Conservation (phyloP, 1,140 invertebrate species). For the Drosophila pseudoananassae region DNA sequence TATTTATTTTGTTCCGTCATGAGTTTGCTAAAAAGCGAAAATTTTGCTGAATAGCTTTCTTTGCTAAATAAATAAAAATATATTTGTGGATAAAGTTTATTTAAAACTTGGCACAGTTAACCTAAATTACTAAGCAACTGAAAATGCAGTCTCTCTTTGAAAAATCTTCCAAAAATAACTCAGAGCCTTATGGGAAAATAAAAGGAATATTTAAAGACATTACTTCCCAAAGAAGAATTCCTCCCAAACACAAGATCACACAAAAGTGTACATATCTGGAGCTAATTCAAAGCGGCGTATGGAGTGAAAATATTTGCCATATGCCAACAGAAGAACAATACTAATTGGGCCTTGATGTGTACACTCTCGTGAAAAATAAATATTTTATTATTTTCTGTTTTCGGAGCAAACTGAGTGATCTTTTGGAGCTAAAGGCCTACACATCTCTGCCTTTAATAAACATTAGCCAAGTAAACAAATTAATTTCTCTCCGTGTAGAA, state of each 20-base stretch:
- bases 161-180: slow-evolving; percentile 11
- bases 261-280: slow-evolving; percentile 5
- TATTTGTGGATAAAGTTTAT: neutral
- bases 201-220: slow-evolving; percentile 17
- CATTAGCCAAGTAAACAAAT: neutral
- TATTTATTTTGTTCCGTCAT: slow-evolving; percentile 25
- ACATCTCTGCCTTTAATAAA: no score
- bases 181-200: slow-evolving; percentile 2
- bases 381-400: neutral
- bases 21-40: slow-evolving; percentile 23
- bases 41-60: slow-evolving; percentile 1
- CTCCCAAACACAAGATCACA: slow-evolving; percentile 26
- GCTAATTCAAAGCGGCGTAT: slow-evolving; percentile 48
- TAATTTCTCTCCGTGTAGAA: slow-evolving; percentile 11
- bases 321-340: slow-evolving; percentile 48
- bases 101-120: neutral
- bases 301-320: slow-evolving; percentile 49
- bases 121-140: neutral
- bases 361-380: neutral
- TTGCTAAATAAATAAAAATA: neutral
- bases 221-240: slow-evolving; percentile 25
- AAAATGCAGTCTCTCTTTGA: slow-evolving; percentile 5
- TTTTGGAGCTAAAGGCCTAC: no score
- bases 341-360: slow-evolving; percentile 43
- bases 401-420: no score